Base-by-base conservation (phyloP, 1,140 invertebrate species). In the Hylyphantes graminicola region DNA sequence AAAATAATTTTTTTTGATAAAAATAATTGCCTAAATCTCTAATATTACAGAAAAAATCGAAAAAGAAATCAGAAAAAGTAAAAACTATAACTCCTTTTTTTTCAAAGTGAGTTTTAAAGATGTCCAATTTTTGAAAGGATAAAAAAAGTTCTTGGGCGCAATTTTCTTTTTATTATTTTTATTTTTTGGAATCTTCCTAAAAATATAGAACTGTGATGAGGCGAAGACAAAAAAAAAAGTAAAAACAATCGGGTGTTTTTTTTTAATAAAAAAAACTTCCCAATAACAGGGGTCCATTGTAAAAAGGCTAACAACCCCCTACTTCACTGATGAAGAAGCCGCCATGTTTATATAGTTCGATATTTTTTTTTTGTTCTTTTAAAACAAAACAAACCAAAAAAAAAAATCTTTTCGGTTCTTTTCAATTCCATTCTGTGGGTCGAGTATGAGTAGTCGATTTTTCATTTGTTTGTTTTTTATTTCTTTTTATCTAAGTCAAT, bases 341-440 rank as follows among this genome's bases (percentile, higher is more conserved):
- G 68, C 68, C 54, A 70, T 70, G 50, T 70, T 70, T 70, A 70
- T 70, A 70, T 70, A 17, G 35, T 70, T 70, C 54, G 51, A 54
- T n/a, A n/a, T 35, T 35, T 35, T 35, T 35, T 35, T 35, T 35
- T 35, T 35, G 35, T 35, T 35, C 35, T 35, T 35, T 35, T 35
- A 35, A 70, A 51, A 53, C 68, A 51, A 70, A 53, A 70, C 51
- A 15, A 59, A n/a, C n/a, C n/a, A n/a, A n/a, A n/a, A 12, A 51
- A 19, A 19, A 54, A 70, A 70, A 70, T 51, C 48, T n/a, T 54
- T 70, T 70, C 50, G 54, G 68, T 9, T 70, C 50, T 17, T n/a
- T 70, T 70, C 35, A 35, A 35, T 35, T 35, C 50, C 54, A 51
- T 70, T 70, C 21, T 53, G 50, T 53, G 68, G 51, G 51, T 70